Evolutionary conservation across 2,888 invertebrate genomes (phyloP).

Genomic region (Tricholauxania praeusta): DNA sequence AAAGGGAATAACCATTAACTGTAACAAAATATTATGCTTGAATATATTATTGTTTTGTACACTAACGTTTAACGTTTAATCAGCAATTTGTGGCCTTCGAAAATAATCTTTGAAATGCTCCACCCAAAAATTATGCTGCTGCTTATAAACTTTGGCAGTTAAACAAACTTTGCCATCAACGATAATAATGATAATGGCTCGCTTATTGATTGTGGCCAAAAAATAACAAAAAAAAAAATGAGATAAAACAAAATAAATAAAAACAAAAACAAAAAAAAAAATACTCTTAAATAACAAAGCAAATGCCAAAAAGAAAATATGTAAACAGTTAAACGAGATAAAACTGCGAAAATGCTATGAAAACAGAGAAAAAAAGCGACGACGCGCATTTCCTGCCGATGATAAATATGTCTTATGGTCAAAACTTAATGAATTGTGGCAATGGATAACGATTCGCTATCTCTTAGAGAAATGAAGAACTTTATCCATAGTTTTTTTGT

Average conservation of each 20-base stretch:
- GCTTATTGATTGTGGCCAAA: not conserved
- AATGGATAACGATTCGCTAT: not conserved
- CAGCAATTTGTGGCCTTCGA: no score
- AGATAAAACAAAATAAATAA: not conserved
- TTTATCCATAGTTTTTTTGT: not conserved
- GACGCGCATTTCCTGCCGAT: constrained; percentile 21
- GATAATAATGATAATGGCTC: no score
- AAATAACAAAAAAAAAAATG: not conserved
- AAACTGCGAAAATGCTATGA: not conserved
- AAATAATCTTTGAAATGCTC: no score
- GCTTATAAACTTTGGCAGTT: no score
- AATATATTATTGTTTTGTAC: no score
- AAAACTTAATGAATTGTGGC: constrained; percentile 57
- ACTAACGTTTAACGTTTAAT: no score
- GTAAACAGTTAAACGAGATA: not conserved
- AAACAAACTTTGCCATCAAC: no score
- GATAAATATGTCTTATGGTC: constrained; percentile 56
- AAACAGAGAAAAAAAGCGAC: not conserved
- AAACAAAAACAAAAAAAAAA: not conserved
- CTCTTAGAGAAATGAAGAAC: not conserved
- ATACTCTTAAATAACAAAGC: not conserved
- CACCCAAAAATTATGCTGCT: no score
- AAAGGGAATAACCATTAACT: no score
- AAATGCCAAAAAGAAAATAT: constrained; percentile 2
- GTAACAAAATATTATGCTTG: no score